A percentile compares a stretch with the other conserved stretches of the same genome.
These are phyloP conservation scores for Drosophila pachea DNA, from an alignment of 1,140 invertebrate genomes.

Conservation along the genomic window DNA sequence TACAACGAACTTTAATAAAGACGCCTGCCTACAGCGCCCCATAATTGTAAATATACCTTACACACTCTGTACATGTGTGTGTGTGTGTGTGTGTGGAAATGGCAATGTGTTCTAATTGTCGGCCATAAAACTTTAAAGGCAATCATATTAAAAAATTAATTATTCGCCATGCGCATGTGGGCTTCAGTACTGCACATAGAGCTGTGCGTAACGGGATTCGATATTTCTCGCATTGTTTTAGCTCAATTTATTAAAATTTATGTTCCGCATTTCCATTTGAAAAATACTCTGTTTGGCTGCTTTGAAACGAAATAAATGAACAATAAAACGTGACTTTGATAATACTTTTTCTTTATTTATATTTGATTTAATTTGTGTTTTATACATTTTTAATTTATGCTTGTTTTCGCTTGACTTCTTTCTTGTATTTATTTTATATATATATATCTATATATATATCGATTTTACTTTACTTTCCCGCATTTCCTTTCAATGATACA, in stretches of 20 bases:
- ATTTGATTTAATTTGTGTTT: constrained; percentile 65
- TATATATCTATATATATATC: constrained; percentile 52
- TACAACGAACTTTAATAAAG: constrained; percentile 74
- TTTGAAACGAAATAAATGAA: not conserved
- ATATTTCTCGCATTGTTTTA: not conserved
- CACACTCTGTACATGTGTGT: not conserved
- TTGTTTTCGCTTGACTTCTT: constrained; percentile 22
- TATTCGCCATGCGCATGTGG: constrained; percentile 15
- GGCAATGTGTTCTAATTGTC: constrained; percentile 32
- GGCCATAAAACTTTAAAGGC: constrained; percentile 33
- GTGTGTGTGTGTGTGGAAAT: not conserved
- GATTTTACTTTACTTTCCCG: constrained; percentile 63
- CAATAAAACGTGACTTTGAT: constrained; percentile 46
- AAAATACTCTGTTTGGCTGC: too few species aligned
- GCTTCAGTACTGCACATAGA: constrained; percentile 12
- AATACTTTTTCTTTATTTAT: constrained; percentile 76
- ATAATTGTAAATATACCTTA: constrained; percentile 37
- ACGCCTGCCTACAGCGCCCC: constrained; percentile 41
- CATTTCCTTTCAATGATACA: constrained; percentile 68
- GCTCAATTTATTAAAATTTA: not conserved
- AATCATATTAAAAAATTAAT: constrained; percentile 33
- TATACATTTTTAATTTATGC: constrained; percentile 57
- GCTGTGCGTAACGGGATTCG: not conserved
- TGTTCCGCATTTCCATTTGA: too few species aligned
- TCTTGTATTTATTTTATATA: constrained; percentile 52